A percentile compares a stretch with the other conserved stretches of the same genome.
Conservation (phyloP, 92 coral and sea anemone species). For the Chrysogorgia sp. region DNA sequence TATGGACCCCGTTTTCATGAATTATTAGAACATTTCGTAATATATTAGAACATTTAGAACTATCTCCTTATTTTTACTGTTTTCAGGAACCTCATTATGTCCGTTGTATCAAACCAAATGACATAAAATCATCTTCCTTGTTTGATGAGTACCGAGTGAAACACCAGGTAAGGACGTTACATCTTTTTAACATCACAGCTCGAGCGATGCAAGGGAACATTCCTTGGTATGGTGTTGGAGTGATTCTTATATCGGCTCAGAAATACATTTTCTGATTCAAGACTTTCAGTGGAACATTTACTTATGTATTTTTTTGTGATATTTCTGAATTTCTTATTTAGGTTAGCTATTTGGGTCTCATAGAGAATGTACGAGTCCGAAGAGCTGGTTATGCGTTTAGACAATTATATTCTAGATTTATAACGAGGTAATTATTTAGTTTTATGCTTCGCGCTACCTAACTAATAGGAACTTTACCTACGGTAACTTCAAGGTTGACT, state of each 20-base stretch:
- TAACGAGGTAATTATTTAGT: conserved; percentile 65
- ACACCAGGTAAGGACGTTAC: conserved; percentile 84
- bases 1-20: not conserved
- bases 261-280: too few relatives aligned
- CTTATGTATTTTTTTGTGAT: not conserved
- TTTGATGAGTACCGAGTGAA: conserved; percentile 87
- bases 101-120: conserved; percentile 96
- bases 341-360: conserved; percentile 93
- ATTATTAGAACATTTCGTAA: not conserved
- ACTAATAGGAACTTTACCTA: too few relatives aligned
- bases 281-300: not conserved
- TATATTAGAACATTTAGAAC: not conserved
- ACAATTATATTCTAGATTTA: conserved; percentile 84
- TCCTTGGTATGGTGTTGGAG: too few relatives aligned
- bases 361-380: conserved; percentile 95
- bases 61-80: not conserved
- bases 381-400: conserved; percentile 98
- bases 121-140: conserved; percentile 83
- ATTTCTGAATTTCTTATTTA: conserved; percentile 16
- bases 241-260: too few relatives aligned
- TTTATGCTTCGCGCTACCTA: too few relatives aligned
- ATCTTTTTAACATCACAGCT: not conserved
- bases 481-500: too few relatives aligned
- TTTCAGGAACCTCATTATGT: conserved; percentile 92
- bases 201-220: not conserved